Base-by-base conservation (phyloP, 2,888 invertebrate species). In the Amorpha juglandis region DNA sequence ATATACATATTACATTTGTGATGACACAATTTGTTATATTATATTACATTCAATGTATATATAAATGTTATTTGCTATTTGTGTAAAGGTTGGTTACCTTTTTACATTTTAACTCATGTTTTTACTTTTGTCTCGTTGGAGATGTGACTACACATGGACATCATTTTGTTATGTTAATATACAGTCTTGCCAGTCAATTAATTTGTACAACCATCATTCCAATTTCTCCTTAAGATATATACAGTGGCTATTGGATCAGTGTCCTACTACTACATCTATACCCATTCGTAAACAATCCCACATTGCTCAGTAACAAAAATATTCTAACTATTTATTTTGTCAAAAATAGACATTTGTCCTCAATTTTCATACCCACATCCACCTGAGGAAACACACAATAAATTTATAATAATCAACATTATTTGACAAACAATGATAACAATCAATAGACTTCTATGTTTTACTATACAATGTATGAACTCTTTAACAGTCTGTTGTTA, bases 361-460 rank as follows among this genome's bases (percentile, higher is more conserved):
- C 80, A 83, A 80, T 82, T 85, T 80, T 80, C 80, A 81, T 86
- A 84, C 83, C 86, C 87, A 88, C 87, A 90, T 87, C 84, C 86
- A 87, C 81, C 76, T 81, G 87, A 89, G 87, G 87, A 89, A 89
- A 90, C 90, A 87, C 88, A 87, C 87, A 89, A 91, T 91, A 91
- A 89, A 89, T 91, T 90, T 90, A 90, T 89, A 88, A 89, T 90
- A 90, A 88, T 87, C 86, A 92, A 92, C 90, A 89, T 90, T 86
- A 87, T 86, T 87, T 90, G 86, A 87, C 88, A 91, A 90, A 90
- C 89, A 91, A 90, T 90, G 86, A 90, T 90, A 92, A 91, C 91
- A 90, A 88, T 88, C 82, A 86, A 91, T 92, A 92, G 87, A 91
- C 78, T 83, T 90, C 58, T 87, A 84, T 83, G 81, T 85, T 88